Conservation (phyloP, 2,888 invertebrate genomes). For the Cheilosia soror region DNA sequence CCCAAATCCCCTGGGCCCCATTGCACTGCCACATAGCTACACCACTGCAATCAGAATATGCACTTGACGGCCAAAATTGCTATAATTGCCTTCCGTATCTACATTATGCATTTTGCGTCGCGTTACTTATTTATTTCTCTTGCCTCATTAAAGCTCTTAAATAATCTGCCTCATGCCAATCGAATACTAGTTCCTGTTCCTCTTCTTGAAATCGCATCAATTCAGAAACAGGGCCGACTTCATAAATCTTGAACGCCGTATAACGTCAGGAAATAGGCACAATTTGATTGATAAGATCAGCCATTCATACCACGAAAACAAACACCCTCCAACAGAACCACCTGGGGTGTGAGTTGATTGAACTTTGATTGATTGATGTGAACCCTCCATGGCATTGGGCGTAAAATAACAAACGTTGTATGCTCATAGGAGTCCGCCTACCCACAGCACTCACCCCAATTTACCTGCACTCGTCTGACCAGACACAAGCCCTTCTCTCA, state of each 20-base stretch:
- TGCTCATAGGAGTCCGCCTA: neutral
- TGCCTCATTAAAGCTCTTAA: slow-evolving; percentile 2
- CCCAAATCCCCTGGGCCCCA: too few species aligned
- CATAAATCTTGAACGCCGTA: slow-evolving; percentile 42
- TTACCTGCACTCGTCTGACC: slow-evolving; percentile 10
- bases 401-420: slow-evolving; percentile 16
- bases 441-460: slow-evolving; percentile 6
- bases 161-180: neutral
- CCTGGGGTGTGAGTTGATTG: slow-evolving; percentile 42
- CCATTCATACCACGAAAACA: slow-evolving; percentile 19
- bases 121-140: neutral
- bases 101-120: neutral
- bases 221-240: slow-evolving; percentile 4
- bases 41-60: too few species aligned
- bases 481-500: neutral
- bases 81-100: too few species aligned
- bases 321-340: neutral
- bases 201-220: neutral
- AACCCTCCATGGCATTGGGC: slow-evolving; percentile 35
- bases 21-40: too few species aligned
- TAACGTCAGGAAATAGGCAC: slow-evolving; percentile 36
- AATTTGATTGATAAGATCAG: slow-evolving; percentile 57
- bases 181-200: slow-evolving; percentile 1
- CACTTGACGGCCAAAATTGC: too few species aligned
- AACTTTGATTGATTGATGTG: slow-evolving; percentile 69